phyloP scores from a whole-genome alignment of 1,140 invertebrate genomes.

The Copidosoma floridanum region DNA sequence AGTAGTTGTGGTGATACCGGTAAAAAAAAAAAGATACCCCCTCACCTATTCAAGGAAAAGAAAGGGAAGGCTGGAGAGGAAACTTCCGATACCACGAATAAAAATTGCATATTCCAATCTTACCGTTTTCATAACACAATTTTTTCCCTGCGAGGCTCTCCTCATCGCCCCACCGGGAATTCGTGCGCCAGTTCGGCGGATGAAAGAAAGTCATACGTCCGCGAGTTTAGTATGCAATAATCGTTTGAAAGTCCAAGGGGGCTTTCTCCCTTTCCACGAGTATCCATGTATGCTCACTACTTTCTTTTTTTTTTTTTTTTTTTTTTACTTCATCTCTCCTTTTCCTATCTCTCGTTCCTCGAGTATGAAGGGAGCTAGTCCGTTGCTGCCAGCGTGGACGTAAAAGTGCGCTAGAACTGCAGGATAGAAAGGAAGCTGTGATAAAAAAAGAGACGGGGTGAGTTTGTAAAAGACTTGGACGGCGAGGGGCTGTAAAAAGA shows the following conservation, averaged over 20 bases:
- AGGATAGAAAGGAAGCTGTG: conserved; percentile 19
- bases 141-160: not conserved
- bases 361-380: no score
- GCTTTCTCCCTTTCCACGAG: not conserved
- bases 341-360: no score
- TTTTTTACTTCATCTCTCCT: not conserved
- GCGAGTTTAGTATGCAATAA: conserved; percentile 11
- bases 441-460: not conserved
- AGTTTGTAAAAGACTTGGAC: conserved; percentile 3
- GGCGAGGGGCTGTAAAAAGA: not conserved
- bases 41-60: no score
- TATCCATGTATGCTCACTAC: not conserved
- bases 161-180: conserved; percentile 1
- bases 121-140: not conserved
- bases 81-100: conserved; percentile 6
- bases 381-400: no score
- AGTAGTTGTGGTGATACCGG: no score
- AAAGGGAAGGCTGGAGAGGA: not conserved
- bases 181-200: not conserved
- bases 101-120: conserved; percentile 14
- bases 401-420: conserved; percentile 1
- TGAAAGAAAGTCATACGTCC: not conserved
- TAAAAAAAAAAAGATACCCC: no score
- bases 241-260: not conserved
- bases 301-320: not conserved